Conservation (phyloP, 1,140 invertebrate species). For the Thaumetopoea pityocampa region DNA sequence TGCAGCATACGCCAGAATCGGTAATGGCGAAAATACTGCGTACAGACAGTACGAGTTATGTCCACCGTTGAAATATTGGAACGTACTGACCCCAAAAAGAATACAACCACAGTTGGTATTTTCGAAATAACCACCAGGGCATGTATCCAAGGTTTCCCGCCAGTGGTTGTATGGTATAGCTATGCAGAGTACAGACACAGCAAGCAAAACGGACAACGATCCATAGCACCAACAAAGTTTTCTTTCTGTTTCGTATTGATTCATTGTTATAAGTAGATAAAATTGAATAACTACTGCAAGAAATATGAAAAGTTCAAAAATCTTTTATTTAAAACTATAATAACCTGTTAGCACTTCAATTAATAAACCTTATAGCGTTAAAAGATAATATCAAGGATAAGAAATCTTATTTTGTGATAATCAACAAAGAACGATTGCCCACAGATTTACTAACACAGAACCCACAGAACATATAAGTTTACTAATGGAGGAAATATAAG, state of each 20-base stretch:
- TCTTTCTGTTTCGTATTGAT: constrained; percentile 74
- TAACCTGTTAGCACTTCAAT: no score
- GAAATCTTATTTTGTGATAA: no score
- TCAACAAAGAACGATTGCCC: no score
- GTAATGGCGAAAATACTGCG: constrained; percentile 77
- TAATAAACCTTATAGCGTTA: no score
- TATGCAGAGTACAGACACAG: constrained; percentile 76
- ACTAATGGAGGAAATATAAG: no score
- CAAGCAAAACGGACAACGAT: constrained; percentile 65
- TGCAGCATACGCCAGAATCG: constrained; percentile 75
- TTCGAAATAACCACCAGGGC: constrained; percentile 70
- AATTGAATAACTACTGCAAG: constrained; percentile 4
- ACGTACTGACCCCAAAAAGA: constrained; percentile 78
- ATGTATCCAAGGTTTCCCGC: constrained; percentile 79
- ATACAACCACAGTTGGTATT: constrained; percentile 81
- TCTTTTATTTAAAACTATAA: not conserved
- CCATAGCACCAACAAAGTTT: constrained; percentile 76
- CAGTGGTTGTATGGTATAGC: constrained; percentile 81
- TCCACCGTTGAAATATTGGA: constrained; percentile 80
- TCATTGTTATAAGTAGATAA: no score
- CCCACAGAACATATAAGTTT: no score
- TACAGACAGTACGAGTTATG: constrained; percentile 79
- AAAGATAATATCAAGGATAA: no score
- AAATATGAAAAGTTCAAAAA: not conserved
- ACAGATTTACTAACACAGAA: no score